Conservation (phyloP, 2,797 vertebrate species). For the Karalla daura region DNA sequence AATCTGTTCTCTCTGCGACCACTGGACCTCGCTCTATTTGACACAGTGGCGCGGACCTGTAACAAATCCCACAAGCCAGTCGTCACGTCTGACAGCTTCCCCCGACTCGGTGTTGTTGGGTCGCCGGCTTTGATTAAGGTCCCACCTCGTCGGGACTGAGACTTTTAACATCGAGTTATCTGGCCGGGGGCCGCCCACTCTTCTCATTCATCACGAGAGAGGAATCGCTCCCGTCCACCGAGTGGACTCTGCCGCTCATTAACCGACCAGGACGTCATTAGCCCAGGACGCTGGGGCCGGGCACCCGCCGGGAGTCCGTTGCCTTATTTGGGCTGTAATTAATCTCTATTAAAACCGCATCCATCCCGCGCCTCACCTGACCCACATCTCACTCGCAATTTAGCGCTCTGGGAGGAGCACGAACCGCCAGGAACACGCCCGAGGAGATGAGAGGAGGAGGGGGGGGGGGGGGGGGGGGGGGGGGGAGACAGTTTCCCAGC, state of each 20-base stretch:
- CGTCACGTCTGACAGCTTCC: no score
- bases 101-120: background rate
- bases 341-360: conserved; percentile 66
- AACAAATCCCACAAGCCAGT: no score
- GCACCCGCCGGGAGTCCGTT: conserved; percentile 17
- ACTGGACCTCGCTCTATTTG: no score
- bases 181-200: conserved; percentile 5
- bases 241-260: conserved; percentile 8
- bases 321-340: conserved; percentile 61
- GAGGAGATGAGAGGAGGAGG: background rate
- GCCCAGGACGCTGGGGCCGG: background rate
- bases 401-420: conserved; percentile 22
- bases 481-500: conserved; percentile 42
- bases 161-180: conserved; percentile 23
- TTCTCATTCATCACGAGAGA: background rate
- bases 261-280: no score
- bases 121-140: conserved; percentile 23
- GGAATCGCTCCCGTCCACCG: background rate
- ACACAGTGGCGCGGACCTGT: no score
- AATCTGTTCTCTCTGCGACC: no score
- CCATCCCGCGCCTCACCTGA: conserved; percentile 46
- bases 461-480: background rate
- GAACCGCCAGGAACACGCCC: conserved; percentile 17
- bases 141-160: background rate
- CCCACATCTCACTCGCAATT: conserved; percentile 38